A percentile compares a stretch with the other conserved stretches of the same genome.
Conservation (phyloP, 2,888 invertebrate species). For the Graphium colonna region DNA sequence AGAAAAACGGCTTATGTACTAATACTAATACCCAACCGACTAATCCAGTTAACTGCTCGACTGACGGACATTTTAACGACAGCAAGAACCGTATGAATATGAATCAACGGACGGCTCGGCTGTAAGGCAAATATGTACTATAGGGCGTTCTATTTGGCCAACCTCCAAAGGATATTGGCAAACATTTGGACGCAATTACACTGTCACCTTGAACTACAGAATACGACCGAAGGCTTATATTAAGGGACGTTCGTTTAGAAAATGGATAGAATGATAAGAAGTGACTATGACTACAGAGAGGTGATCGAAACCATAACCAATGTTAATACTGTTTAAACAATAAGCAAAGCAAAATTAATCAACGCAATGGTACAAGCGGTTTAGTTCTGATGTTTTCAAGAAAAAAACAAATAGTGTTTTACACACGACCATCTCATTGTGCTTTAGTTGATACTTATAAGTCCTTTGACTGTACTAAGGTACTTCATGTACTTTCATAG, state of each 20-base stretch:
- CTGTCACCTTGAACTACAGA: constrained; percentile 46
- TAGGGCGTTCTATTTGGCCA: constrained; percentile 42
- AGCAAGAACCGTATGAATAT: constrained; percentile 9
- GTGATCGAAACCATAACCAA: constrained; percentile 1
- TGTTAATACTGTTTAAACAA: constrained; percentile 15
- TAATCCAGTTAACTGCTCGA: constrained; percentile 18
- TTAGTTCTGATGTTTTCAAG: neutral
- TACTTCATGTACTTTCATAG: neutral
- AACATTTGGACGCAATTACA: constrained; percentile 40
- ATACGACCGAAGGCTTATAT: constrained; percentile 24
- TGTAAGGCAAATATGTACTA: constrained; percentile 15
- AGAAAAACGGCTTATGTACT: constrained; percentile 16
- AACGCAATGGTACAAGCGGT: constrained; percentile 10
- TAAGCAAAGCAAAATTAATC: constrained; percentile 17
- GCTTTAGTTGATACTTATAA: neutral
- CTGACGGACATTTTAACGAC: constrained; percentile 11
- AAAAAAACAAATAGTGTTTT: neutral
- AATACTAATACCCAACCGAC: constrained; percentile 5
- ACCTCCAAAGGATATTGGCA: constrained; percentile 52
- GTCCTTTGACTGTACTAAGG: neutral
- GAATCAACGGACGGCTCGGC: constrained; percentile 4
- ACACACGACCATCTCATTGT: neutral
- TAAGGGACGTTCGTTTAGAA: neutral
- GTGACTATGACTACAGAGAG: constrained; percentile 10
- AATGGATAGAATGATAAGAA: constrained; percentile 1